These are phyloP conservation scores for Dicranocentrus wangi DNA, from an alignment of 2,888 invertebrate genomes.

Conservation along the genomic window DNA sequence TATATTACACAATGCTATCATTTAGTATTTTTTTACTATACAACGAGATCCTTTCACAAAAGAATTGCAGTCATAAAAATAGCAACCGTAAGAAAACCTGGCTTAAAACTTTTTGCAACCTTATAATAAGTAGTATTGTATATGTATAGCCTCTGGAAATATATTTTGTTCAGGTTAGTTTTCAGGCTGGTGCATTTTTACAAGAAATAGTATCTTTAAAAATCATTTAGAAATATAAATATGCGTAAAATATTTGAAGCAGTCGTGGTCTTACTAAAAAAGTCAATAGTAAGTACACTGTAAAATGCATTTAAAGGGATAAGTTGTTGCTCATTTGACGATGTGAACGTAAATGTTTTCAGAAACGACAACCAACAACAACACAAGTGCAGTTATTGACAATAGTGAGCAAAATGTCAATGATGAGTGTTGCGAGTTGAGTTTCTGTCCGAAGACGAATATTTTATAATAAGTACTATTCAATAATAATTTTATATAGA, in stretches of 20 bases:
- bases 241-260: conserved; percentile 18
- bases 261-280: conserved; percentile 57
- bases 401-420: neutral
- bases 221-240: conserved; percentile 1
- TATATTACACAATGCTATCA: neutral
- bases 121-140: neutral
- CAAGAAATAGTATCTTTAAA: conserved; percentile 11
- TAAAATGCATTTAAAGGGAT: conserved; percentile 46
- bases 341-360: conserved; percentile 22
- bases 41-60: conserved; percentile 55
- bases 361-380: neutral
- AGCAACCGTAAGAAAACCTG: neutral
- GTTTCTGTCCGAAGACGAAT: too few species aligned
- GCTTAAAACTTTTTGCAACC: neutral
- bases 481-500: neutral
- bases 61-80: conserved; percentile 26
- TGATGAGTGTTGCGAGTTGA: neutral
- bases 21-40: conserved; percentile 5
- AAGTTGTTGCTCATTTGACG: conserved; percentile 17
- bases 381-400: neutral
- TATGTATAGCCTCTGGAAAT: conserved; percentile 57
- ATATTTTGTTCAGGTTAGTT: conserved; percentile 12
- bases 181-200: neutral
- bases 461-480: neutral
- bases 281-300: conserved; percentile 25